Evolutionary conservation across 2,888 invertebrate genomes (phyloP).

Genomic region (Mycogona germanica): DNA sequence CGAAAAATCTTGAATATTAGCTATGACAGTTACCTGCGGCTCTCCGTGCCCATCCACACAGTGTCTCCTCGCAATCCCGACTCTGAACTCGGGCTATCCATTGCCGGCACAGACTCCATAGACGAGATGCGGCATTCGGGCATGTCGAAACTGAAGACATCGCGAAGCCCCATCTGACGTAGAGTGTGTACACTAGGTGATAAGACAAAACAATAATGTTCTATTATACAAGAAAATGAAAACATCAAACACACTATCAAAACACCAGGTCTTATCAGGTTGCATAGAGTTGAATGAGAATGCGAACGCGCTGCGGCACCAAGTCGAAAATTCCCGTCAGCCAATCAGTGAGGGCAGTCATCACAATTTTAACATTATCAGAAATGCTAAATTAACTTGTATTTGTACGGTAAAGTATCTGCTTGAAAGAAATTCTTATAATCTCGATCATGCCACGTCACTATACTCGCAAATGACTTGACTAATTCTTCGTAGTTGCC

Average conservation of each 20-base stretch:
- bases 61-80: conserved; percentile 30
- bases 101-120: conserved; percentile 70
- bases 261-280: neutral
- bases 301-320: no score
- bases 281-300: no score
- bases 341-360: no score
- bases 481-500: no score
- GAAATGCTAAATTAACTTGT: no score
- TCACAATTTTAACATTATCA: no score
- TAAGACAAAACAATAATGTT: neutral
- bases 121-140: conserved; percentile 61
- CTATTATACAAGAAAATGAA: neutral
- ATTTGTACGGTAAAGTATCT: no score
- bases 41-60: conserved; percentile 90
- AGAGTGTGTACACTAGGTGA: conserved; percentile 15
- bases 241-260: neutral
- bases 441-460: neutral
- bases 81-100: conserved; percentile 16
- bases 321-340: no score
- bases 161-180: conserved; percentile 28
- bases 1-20: no score
- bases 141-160: conserved; percentile 61
- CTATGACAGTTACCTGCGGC: conserved; percentile 47
- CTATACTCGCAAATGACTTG: no score
- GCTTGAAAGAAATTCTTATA: neutral